Conservation (phyloP, 2,888 invertebrate species). For the Orthosia gracilis region DNA sequence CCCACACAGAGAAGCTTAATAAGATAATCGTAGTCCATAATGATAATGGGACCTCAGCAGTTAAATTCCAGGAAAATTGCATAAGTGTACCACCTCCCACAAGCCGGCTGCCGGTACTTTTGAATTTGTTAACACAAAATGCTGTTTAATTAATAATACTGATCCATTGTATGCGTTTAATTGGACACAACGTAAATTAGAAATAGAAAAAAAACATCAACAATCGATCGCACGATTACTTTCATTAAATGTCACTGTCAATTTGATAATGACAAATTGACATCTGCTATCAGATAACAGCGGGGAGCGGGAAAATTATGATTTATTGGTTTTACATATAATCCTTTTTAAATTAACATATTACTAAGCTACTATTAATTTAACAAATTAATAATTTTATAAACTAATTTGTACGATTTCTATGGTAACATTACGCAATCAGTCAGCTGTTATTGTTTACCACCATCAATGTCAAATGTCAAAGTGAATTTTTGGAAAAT, state of each 20-base stretch:
- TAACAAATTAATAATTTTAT: not conserved
- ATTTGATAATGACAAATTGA: constrained; percentile 13
- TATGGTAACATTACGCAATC: constrained; percentile 24
- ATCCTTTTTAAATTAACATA: not conserved
- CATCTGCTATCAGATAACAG: not conserved
- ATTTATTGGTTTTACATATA: constrained; percentile 3
- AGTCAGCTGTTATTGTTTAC: constrained; percentile 40
- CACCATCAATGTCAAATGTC: not conserved
- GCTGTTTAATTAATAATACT: constrained; percentile 22
- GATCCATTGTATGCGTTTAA: constrained; percentile 14
- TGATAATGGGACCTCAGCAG: constrained; percentile 54
- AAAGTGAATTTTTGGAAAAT: not conserved
- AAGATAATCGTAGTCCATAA: constrained; percentile 97
- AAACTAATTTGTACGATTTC: not conserved
- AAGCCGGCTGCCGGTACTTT: not conserved
- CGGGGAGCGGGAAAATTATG: not conserved
- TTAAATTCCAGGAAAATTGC: constrained; percentile 29
- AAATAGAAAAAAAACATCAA: constrained; percentile 50
- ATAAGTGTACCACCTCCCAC: constrained; percentile 37
- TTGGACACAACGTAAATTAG: not conserved
- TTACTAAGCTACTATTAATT: too few relatives aligned
- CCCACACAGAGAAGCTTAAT: constrained; percentile 98
- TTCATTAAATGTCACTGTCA: constrained; percentile 42
- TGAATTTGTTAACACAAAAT: not conserved
- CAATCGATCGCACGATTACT: constrained; percentile 63